Evolutionary conservation across 2,113 vertebrate species (phyloP).

Genomic region (Salvelinus namaycush): DNA sequence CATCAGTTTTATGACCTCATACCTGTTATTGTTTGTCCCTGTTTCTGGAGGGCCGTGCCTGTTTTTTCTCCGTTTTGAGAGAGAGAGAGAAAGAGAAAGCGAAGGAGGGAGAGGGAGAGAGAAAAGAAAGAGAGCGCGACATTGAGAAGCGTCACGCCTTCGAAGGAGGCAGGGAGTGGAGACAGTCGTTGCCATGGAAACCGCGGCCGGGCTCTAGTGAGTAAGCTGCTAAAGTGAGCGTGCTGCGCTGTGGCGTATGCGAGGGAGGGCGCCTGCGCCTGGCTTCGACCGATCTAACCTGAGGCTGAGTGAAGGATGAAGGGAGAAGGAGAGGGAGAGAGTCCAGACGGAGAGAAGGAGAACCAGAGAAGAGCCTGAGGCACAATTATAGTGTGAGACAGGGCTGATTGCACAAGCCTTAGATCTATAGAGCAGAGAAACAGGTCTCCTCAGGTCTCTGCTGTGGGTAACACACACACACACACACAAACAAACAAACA

Average conservation of each 20-base stretch:
- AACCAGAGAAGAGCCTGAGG: too few species aligned
- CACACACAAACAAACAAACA: too few species aligned
- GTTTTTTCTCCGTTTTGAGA: not conserved
- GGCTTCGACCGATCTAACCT: slow-evolving; percentile 27
- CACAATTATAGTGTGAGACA: too few species aligned
- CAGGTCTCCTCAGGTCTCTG: not conserved
- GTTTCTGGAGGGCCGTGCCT: not conserved
- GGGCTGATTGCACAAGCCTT: too few species aligned
- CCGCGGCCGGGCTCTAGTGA: slow-evolving; percentile 58
- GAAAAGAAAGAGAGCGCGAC: not conserved
- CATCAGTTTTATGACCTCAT: not conserved
- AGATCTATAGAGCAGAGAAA: not conserved
- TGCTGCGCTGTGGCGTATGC: not conserved
- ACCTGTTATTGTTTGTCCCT: too few species aligned
- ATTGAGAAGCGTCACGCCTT: slow-evolving; percentile 44
- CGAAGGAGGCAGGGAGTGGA: slow-evolving; percentile 63
- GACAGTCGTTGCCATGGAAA: slow-evolving; percentile 71
- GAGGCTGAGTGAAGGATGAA: not conserved
- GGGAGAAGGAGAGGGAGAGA: too few species aligned
- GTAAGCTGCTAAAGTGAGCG: slow-evolving; percentile 32
- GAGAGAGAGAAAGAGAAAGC: not conserved
- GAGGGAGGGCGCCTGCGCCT: slow-evolving; percentile 23
- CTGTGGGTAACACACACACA: too few species aligned
- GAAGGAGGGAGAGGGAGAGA: not conserved
- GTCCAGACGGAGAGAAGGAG: too few species aligned